Evolutionary conservation across 1,140 invertebrate genomes (phyloP).

Genomic region (Aethina tumida): DNA sequence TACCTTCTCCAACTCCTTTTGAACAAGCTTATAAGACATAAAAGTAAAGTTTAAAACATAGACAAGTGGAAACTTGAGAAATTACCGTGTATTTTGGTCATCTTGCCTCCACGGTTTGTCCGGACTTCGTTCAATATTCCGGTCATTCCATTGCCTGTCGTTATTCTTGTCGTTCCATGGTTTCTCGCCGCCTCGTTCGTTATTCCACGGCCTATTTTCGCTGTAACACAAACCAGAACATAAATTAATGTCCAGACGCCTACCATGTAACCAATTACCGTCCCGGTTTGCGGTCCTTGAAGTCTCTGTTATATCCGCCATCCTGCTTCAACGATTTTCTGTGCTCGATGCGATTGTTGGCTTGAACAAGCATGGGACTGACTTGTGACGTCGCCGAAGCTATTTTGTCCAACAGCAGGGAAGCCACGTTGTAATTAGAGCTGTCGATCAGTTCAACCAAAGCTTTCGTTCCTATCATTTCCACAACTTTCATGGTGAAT

Average conservation of each 20-base stretch:
- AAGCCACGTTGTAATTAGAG: slow-evolving; percentile 27
- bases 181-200: slow-evolving; percentile 11
- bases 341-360: slow-evolving; percentile 29
- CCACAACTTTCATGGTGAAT: slow-evolving; percentile 46
- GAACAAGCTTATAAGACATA: too few species aligned
- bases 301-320: slow-evolving; percentile 9
- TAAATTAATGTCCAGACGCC: slow-evolving; percentile 3
- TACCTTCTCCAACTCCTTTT: too few species aligned
- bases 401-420: slow-evolving; percentile 30
- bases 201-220: slow-evolving; percentile 9
- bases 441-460: slow-evolving; percentile 44
- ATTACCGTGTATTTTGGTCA: too few species aligned
- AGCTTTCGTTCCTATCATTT: slow-evolving; percentile 37
- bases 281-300: slow-evolving; percentile 14
- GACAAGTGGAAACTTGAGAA: too few species aligned
- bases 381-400: slow-evolving; percentile 26
- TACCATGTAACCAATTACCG: slow-evolving; percentile 14
- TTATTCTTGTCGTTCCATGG: slow-evolving; percentile 15
- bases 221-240: slow-evolving; percentile 1
- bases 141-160: too few species aligned
- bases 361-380: slow-evolving; percentile 30
- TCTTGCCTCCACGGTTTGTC: too few species aligned
- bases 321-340: slow-evolving; percentile 13
- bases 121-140: too few species aligned
- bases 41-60: too few species aligned